Base-by-base conservation (phyloP, 2,888 invertebrate species). In the Lasius fuliginosus region DNA sequence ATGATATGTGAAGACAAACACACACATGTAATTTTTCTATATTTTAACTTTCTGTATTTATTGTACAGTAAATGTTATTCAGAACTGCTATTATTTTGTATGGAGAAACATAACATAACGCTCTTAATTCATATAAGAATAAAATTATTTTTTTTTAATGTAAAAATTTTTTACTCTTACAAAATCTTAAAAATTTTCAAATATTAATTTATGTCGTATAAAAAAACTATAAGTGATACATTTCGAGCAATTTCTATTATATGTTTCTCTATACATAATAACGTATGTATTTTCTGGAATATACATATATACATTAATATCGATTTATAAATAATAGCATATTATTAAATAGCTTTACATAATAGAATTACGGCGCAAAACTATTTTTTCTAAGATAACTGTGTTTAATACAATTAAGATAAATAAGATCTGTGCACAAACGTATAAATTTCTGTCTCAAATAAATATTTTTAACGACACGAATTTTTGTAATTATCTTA, bases 391-490 rank as follows among this genome's bases (percentile, higher is more conserved):
- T 89, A 92, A 92, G 84, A 86, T 79, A 74, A 73, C 58, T 87
- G 84, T 60, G 30, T 71, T 79, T 74, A 87, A 82, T 46, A 64
- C 75, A 87, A 75, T 64, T 79, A 67, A 53, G 36, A 64, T 62
- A 56, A 65, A 71, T 81, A 87, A 33, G 30, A 9, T 3, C 12
- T 74, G n/a, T 46, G 30, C 58, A 71, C 74, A 73, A 69, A 79
- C 71, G 64, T 73, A 89, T 85, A 90, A 89, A 88, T 86, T 87
- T 86, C 74, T 82, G 85, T 90, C 89, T 83, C 65, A 90, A 92
- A 92, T 92, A 92, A 92, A 92, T 92, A 92, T 91, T 92, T 92
- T 90, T 89, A 87, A 67, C 4, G 53, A 56, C 3, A 40, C 9
- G 8, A 49, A 2, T 53, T 75, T 15, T 8, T 67, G 36, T 76